Percentiles rank a stretch among this genome's conserved stretches.
Conservation (phyloP, 2,113 vertebrate genomes). For the Polyodon spathula region DNA sequence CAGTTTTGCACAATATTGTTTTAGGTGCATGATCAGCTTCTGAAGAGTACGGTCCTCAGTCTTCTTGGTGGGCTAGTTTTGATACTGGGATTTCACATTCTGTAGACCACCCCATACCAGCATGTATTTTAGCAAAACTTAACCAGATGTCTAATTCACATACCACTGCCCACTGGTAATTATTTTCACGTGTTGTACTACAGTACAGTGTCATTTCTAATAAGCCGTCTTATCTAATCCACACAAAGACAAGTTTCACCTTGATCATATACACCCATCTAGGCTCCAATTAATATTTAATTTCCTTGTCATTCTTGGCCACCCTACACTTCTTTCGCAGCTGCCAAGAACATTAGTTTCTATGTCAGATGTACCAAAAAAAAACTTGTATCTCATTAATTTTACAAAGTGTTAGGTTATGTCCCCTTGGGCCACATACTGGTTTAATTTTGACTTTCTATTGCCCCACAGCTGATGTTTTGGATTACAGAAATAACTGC, state of each 20-base stretch:
- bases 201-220: conserved; percentile 24
- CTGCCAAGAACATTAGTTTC: conserved; percentile 18
- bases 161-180: conserved; percentile 37
- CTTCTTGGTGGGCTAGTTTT: conserved; percentile 50
- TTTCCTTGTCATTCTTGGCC: conserved; percentile 26
- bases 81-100: conserved; percentile 30
- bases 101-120: conserved; percentile 49
- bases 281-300: conserved; percentile 23
- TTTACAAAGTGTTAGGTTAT: conserved; percentile 19
- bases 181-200: conserved; percentile 51
- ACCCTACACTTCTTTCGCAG: conserved; percentile 13
- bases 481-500: conserved; percentile 67
- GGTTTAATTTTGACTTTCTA: conserved; percentile 45
- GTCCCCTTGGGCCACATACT: conserved; percentile 36
- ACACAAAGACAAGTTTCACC: conserved; percentile 17
- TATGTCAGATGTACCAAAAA: conserved; percentile 13
- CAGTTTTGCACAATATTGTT: too few relatives aligned
- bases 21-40: too few relatives aligned
- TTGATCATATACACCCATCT: conserved; percentile 13
- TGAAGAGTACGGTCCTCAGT: too few relatives aligned
- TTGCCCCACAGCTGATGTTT: conserved; percentile 65
- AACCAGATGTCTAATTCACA: conserved; percentile 63
- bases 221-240: conserved; percentile 33
- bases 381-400: conserved; percentile 20
- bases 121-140: conserved; percentile 46